A percentile compares a stretch with the other conserved stretches of the same genome.
Evolutionary conservation across 2,888 invertebrate genomes (phyloP).

Genomic region (Blera fallax): DNA sequence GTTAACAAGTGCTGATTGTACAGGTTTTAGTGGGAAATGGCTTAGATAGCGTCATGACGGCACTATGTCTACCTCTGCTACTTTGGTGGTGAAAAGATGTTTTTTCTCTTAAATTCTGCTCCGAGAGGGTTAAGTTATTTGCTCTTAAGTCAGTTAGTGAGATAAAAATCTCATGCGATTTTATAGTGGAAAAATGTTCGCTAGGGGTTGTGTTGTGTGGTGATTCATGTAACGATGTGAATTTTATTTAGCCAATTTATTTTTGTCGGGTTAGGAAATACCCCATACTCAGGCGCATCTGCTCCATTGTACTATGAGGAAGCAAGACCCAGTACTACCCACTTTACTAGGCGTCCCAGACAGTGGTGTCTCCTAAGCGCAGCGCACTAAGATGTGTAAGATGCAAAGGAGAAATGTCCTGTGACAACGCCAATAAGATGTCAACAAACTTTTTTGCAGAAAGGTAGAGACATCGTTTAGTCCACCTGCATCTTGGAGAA

Average conservation of each 20-base stretch:
- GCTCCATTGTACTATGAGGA: no score
- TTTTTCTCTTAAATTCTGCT: constrained; percentile 30
- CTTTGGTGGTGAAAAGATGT: not conserved
- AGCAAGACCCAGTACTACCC: no score
- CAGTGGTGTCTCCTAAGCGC: no score
- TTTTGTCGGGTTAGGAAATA: no score
- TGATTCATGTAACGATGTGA: not conserved
- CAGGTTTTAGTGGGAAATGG: not conserved
- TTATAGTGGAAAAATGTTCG: not conserved
- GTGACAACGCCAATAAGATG: no score
- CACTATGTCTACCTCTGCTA: constrained; percentile 43
- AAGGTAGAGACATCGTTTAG: no score
- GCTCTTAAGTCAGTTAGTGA: not conserved
- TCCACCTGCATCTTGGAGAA: no score
- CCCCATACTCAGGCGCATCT: no score
- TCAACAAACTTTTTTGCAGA: no score
- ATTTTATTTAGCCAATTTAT: not conserved
- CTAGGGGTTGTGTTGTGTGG: not conserved
- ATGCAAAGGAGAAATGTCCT: no score
- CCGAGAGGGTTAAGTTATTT: not conserved
- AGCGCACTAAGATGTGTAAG: no score
- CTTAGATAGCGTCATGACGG: constrained; percentile 41
- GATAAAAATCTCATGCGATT: not conserved
- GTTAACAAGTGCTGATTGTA: not conserved
- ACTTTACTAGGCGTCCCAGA: no score